Percentiles rank a stretch among this genome's conserved stretches.
Conservation (phyloP, 2,888 invertebrate species). For the Cistogaster globosa region DNA sequence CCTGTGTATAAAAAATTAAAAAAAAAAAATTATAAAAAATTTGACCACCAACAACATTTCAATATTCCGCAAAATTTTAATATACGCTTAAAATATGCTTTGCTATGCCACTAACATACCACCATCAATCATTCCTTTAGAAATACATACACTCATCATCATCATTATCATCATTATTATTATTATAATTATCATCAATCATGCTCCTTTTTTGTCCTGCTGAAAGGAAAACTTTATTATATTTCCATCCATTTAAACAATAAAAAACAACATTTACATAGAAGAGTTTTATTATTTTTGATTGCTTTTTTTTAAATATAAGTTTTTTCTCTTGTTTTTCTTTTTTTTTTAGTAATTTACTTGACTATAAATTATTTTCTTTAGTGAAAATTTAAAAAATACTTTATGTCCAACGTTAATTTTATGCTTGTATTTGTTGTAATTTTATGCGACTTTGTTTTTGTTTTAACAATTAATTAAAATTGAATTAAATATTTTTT, state of each 20-base stretch:
- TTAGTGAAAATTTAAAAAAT: slow-evolving; percentile 67
- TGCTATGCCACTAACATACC: slow-evolving; percentile 65
- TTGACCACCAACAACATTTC: slow-evolving; percentile 61
- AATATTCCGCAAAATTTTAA: slow-evolving; percentile 45
- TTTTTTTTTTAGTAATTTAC: slow-evolving; percentile 63
- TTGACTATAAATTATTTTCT: slow-evolving; percentile 66
- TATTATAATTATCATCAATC: slow-evolving; percentile 9
- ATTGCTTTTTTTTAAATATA: slow-evolving; percentile 66
- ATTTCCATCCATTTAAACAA: slow-evolving; percentile 42
- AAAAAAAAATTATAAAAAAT: slow-evolving; percentile 40
- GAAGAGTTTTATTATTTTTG: slow-evolving; percentile 72
- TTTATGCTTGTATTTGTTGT: slow-evolving; percentile 46
- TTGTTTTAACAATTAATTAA: slow-evolving; percentile 69
- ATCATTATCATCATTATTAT: slow-evolving; percentile 23
- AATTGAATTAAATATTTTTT: slow-evolving; percentile 63
- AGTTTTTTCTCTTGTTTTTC: slow-evolving; percentile 60
- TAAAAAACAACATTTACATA: slow-evolving; percentile 70
- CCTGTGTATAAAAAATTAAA: slow-evolving; percentile 2
- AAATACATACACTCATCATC: slow-evolving; percentile 44
- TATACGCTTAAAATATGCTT: background rate
- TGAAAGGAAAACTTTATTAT: slow-evolving; percentile 45
- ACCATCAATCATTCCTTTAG: slow-evolving; percentile 37
- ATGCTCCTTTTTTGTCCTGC: slow-evolving; percentile 34
- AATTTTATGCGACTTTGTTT: slow-evolving; percentile 22
- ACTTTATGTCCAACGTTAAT: slow-evolving; percentile 66